Percentiles rank a stretch among this genome's conserved stretches.
phyloP scores from a whole-genome alignment of 2,888 invertebrate species.

The Opisthograptis luteolata region DNA sequence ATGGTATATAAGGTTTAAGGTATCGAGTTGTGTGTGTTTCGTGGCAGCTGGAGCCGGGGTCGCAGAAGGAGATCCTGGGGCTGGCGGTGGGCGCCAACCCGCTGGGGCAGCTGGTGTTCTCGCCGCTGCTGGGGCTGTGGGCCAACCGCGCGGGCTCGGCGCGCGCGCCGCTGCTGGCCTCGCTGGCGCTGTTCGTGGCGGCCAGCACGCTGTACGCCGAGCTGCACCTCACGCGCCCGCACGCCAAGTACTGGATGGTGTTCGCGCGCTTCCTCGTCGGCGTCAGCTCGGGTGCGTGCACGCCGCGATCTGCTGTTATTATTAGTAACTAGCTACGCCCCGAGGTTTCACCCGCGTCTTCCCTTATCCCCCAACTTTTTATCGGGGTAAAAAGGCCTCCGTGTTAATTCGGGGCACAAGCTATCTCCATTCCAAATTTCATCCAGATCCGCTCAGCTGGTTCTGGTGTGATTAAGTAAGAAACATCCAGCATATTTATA shows the following conservation, averaged over 20 bases:
- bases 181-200: slow-evolving; percentile 88
- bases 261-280: slow-evolving; percentile 91
- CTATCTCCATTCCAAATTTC: too few species aligned
- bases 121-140: slow-evolving; percentile 94
- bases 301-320: background rate
- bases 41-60: slow-evolving; percentile 89
- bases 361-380: too few species aligned
- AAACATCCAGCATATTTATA: too few species aligned
- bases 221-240: slow-evolving; percentile 87
- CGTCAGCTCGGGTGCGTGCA: slow-evolving; percentile 88
- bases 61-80: slow-evolving; percentile 93
- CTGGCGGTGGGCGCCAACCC: slow-evolving; percentile 94
- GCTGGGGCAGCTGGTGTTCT: slow-evolving; percentile 93
- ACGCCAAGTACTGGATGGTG: slow-evolving; percentile 90
- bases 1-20: too few species aligned
- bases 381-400: too few species aligned
- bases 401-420: too few species aligned
- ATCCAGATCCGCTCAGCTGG: too few species aligned
- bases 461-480: too few species aligned
- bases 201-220: slow-evolving; percentile 90
- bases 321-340: background rate
- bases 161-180: slow-evolving; percentile 88
- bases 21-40: background rate
- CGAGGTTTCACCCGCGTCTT: too few species aligned
- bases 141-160: slow-evolving; percentile 90